These are phyloP conservation scores for Geopemphigus sp. DNA, from an alignment of 1,140 invertebrate species.

Conservation along the genomic window DNA sequence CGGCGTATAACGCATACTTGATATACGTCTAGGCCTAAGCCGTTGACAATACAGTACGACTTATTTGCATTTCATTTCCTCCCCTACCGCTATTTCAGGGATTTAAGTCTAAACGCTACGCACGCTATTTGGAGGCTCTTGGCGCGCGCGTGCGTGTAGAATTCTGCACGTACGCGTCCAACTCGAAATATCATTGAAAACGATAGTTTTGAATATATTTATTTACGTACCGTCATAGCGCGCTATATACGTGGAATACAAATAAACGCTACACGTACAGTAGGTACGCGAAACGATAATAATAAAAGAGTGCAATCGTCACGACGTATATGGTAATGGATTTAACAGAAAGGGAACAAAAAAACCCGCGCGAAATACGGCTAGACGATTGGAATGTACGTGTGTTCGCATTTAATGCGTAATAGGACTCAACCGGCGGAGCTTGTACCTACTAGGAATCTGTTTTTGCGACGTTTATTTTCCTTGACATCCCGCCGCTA, in stretches of 20 bases:
- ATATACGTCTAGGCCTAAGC: conserved; percentile 13
- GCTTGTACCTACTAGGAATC: too few species aligned
- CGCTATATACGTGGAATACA: conserved; percentile 9
- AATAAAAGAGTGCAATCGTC: too few species aligned
- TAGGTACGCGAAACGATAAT: too few species aligned
- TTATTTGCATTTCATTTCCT: conserved; percentile 31
- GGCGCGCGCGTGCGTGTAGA: background rate
- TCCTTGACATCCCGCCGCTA: too few species aligned
- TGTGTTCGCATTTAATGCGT: too few species aligned
- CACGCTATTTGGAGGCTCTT: conserved; percentile 24
- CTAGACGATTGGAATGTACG: too few species aligned
- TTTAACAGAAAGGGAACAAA: too few species aligned
- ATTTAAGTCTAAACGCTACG: background rate
- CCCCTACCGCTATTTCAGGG: background rate
- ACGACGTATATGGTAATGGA: too few species aligned
- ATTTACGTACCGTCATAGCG: too few species aligned
- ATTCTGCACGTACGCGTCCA: background rate
- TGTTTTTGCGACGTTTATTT: too few species aligned
- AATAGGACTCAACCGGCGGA: too few species aligned
- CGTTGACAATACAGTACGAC: background rate
- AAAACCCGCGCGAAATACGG: too few species aligned
- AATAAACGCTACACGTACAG: background rate
- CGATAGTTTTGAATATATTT: background rate
- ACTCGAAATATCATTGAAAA: conserved; percentile 11
- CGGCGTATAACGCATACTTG: conserved; percentile 1